Base-by-base conservation (phyloP, 2,888 invertebrate species). In the Cantharis rufa region DNA sequence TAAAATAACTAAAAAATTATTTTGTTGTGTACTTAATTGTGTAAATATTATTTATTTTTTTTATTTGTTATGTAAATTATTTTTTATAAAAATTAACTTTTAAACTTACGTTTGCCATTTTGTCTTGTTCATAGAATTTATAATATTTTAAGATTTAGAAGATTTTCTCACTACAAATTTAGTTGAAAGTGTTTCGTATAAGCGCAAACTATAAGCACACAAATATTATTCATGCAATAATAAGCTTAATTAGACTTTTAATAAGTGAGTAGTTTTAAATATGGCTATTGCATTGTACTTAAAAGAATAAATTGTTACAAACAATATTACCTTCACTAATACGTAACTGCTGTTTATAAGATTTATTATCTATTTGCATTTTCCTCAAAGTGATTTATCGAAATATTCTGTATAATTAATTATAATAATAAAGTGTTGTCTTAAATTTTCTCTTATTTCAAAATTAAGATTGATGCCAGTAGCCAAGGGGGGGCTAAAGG, bases 41-140 rank as follows among this genome's bases (percentile, higher is more conserved):
- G 82, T 83, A 83, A 80, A 83, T 83, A 83, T 80, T 82, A 83
- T 83, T 83, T 82, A 82, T 83, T 83, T 81, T 78, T 79, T 72
- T 15, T 76, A 72, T 78, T 78, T 75, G 77, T 77, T 77, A 77
- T 77, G 77, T 77, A 77, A 77, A 75, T 72, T 77, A 77, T 77
- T 77, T 71, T 75, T 75, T 77, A 66, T 66, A 66, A 66, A 21
- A 66, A 66, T 66, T 21, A 48, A 48, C 48, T 48, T 24, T 5
- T 48, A 13, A 48, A 48, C 7, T n/a, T 48, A 48, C 9, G 48
- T 48, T 48, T 48, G 48, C 48, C 48, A n/a, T 48, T 48, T 48
- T 48, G 48, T 48, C 48, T 48, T 48, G 48, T 48, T 48, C n/a
- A 48, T 48, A 48, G 48, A 48, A n/a, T 48, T 48, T 48, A 48